Evolutionary conservation across 37 sponge, comb jelly and placozoan genomes (phyloP).

Genomic region (Geodia barretti): DNA sequence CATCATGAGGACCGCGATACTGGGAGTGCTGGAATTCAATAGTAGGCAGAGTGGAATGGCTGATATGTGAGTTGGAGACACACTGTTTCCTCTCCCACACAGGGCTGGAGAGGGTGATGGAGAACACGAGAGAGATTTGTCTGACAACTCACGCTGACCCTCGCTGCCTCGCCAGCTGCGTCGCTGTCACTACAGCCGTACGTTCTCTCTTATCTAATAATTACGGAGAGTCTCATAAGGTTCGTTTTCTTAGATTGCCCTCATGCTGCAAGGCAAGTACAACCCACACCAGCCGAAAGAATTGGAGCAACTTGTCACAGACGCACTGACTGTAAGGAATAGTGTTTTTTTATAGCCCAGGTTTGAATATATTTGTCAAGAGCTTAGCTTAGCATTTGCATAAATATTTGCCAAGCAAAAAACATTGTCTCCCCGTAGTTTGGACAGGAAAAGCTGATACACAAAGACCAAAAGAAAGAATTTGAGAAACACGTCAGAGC

Average conservation of each 20-base stretch:
- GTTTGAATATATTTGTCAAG: too few relatives aligned
- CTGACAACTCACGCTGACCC: constrained; percentile 89
- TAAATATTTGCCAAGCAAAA: too few relatives aligned
- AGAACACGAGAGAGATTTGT: constrained; percentile 68
- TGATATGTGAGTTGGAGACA: neutral
- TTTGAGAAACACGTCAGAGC: constrained; percentile 41
- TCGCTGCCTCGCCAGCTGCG: constrained; percentile 87
- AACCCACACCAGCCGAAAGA: constrained; percentile 46
- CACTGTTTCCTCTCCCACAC: neutral
- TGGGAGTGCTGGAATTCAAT: constrained; percentile 80
- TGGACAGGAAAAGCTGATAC: constrained; percentile 41
- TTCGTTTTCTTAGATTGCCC: constrained; percentile 59
- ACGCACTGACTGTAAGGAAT: constrained; percentile 34
- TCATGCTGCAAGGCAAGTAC: constrained; percentile 74
- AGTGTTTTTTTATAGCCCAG: too few relatives aligned
- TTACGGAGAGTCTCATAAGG: neutral
- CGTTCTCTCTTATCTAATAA: constrained; percentile 6
- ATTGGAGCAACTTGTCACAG: constrained; percentile 33
- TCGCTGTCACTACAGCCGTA: constrained; percentile 88
- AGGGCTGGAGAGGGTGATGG: constrained; percentile 74
- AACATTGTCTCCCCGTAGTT: constrained; percentile 35
- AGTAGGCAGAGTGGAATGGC: constrained; percentile 23
- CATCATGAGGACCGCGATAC: constrained; percentile 86
- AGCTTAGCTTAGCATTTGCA: too few relatives aligned
- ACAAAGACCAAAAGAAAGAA: constrained; percentile 67